These are phyloP conservation scores for Pseudocheirus occidentalis DNA, from an alignment of 2,797 vertebrate genomes.

Conservation along the genomic window DNA sequence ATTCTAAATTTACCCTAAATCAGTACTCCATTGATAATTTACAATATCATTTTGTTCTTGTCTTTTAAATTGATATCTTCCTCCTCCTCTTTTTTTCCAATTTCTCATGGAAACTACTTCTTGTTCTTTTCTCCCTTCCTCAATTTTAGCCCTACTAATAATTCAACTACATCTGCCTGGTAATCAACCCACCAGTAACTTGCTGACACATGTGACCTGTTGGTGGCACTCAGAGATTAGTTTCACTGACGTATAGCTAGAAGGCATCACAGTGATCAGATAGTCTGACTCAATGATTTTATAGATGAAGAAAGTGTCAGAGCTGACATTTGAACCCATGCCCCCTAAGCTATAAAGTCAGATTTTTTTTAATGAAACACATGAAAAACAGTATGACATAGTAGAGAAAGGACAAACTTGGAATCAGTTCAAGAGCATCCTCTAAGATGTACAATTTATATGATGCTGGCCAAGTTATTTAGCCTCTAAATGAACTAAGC, in stretches of 20 bases:
- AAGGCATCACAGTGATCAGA: not conserved
- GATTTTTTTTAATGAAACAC: not conserved
- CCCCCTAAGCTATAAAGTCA: not conserved
- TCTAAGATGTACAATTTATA: not conserved
- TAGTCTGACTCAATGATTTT: not conserved
- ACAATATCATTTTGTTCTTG: not conserved
- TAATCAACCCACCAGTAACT: not conserved
- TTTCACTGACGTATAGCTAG: not conserved
- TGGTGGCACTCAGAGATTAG: not conserved
- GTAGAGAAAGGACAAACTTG: not conserved
- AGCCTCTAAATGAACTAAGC: not conserved
- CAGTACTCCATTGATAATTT: not conserved
- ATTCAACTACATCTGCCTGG: not conserved
- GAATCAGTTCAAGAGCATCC: not conserved
- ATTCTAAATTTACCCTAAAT: not conserved
- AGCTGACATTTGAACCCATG: not conserved
- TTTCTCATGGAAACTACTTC: not conserved
- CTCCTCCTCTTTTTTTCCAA: not conserved
- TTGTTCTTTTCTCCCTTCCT: not conserved
- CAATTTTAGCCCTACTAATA: not conserved
- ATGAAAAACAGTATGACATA: not conserved
- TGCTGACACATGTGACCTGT: not conserved
- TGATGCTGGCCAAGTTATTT: not conserved
- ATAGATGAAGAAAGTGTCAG: not conserved
- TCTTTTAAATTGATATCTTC: not conserved